Percentiles rank a stretch among this genome's conserved stretches.
Conservation (phyloP, 2,113 vertebrate genomes). For the Heteronetta atricapilla region DNA sequence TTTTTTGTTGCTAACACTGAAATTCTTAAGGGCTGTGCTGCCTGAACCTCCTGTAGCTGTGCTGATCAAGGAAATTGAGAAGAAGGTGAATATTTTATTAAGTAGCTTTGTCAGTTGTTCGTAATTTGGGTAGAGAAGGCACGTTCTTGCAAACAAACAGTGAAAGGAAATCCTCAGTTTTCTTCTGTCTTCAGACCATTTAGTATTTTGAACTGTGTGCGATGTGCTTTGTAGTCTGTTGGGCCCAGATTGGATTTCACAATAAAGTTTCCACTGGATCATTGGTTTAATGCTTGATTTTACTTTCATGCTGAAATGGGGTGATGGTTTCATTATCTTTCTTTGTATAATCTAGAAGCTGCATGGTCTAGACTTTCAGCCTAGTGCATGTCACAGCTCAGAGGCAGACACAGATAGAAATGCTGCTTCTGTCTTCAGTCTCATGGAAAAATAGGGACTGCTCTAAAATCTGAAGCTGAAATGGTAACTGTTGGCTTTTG, state of each 20-base stretch:
- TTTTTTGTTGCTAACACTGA: neutral
- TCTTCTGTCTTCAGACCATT: neutral
- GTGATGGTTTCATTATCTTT: neutral
- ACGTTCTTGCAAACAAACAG: neutral
- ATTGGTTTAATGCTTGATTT: neutral
- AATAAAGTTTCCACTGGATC: neutral
- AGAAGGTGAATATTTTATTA: neutral
- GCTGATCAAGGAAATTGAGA: neutral
- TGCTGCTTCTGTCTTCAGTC: neutral
- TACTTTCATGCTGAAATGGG: neutral
- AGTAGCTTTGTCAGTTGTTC: neutral
- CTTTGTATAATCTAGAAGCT: neutral
- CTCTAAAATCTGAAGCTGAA: neutral
- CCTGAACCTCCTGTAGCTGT: neutral
- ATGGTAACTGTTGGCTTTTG: neutral
- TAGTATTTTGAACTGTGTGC: neutral
- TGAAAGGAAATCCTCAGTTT: neutral
- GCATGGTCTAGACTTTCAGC: neutral
- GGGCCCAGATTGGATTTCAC: neutral
- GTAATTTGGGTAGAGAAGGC: neutral
- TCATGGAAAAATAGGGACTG: neutral
- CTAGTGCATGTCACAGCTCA: neutral
- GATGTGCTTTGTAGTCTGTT: fast-evolving
- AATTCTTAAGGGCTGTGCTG: neutral
- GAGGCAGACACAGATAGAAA: neutral